These are phyloP conservation scores for Peromyscus aztecus DNA, from an alignment of 2,797 vertebrate species.

Conservation along the genomic window DNA sequence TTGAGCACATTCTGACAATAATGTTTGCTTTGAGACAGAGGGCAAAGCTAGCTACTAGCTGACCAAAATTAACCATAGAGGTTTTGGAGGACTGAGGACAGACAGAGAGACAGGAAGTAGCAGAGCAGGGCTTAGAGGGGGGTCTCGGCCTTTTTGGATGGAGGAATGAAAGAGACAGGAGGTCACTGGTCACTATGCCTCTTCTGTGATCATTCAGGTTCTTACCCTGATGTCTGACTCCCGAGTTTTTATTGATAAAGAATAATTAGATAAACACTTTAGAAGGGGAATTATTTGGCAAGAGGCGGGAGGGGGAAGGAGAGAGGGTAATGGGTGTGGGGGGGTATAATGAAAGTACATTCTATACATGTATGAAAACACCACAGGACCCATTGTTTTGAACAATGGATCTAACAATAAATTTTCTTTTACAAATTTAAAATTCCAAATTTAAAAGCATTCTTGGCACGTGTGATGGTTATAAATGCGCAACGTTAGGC, in stretches of 20 bases:
- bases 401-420: not conserved
- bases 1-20: not conserved
- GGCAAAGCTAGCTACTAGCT: not conserved
- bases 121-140: not conserved
- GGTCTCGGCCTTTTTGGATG: not conserved
- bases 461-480: no score
- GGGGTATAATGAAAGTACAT: not conserved
- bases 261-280: not conserved
- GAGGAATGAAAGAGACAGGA: not conserved
- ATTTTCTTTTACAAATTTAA: not conserved
- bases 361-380: not conserved
- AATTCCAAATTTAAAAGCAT: constrained; percentile 1
- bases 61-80: not conserved
- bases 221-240: not conserved
- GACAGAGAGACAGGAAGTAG: not conserved
- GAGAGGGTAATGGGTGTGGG: not conserved
- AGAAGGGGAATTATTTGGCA: not conserved
- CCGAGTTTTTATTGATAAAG: not conserved
- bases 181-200: not conserved
- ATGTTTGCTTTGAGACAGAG: not conserved
- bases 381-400: not conserved
- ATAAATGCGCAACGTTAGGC: not conserved
- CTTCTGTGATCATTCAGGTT: not conserved
- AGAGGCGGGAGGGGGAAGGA: not conserved
- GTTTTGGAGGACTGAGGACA: not conserved